Percentiles rank a stretch among this genome's conserved stretches.
Evolutionary conservation across 2,888 invertebrate species (phyloP).

Genomic region (Dynastes maya): DNA sequence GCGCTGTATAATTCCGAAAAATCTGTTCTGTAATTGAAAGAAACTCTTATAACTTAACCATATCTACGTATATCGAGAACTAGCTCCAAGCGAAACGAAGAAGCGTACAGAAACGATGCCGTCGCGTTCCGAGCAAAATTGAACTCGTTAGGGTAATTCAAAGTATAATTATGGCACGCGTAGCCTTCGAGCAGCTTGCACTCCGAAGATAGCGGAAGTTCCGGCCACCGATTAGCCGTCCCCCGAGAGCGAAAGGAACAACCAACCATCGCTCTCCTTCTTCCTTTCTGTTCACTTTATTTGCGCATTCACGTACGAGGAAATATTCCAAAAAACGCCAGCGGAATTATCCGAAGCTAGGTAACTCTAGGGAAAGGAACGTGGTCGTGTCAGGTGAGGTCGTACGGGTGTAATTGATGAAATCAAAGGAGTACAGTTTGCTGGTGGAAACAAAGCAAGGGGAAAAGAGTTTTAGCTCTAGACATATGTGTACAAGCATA

Average conservation of each 20-base stretch:
- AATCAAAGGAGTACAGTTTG: neutral
- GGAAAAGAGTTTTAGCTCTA: too few species aligned
- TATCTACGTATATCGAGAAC: neutral
- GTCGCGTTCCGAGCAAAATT: conserved; percentile 34
- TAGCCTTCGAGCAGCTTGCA: conserved; percentile 40
- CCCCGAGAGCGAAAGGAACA: conserved; percentile 10
- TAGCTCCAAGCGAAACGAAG: neutral
- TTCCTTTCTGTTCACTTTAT: conserved; percentile 22
- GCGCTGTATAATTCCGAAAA: too few species aligned
- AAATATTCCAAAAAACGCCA: conserved; percentile 7
- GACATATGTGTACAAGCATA: too few species aligned
- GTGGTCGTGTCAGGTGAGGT: conserved; percentile 1
- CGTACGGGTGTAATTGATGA: neutral
- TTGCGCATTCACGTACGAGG: conserved; percentile 7
- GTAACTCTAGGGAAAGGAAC: neutral
- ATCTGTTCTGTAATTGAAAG: too few species aligned
- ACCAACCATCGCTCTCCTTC: neutral
- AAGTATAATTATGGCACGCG: conserved; percentile 47
- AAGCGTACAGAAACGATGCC: neutral
- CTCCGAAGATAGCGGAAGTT: conserved; percentile 41
- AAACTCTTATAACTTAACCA: too few species aligned
- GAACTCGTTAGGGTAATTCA: conserved; percentile 51
- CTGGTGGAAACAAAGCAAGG: too few species aligned
- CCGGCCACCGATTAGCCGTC: conserved; percentile 36
- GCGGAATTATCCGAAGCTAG: neutral